A percentile compares a stretch with the other conserved stretches of the same genome.
Evolutionary conservation across 2,888 invertebrate genomes (phyloP).

Genomic region (Branchipolynoe longqiensis): DNA sequence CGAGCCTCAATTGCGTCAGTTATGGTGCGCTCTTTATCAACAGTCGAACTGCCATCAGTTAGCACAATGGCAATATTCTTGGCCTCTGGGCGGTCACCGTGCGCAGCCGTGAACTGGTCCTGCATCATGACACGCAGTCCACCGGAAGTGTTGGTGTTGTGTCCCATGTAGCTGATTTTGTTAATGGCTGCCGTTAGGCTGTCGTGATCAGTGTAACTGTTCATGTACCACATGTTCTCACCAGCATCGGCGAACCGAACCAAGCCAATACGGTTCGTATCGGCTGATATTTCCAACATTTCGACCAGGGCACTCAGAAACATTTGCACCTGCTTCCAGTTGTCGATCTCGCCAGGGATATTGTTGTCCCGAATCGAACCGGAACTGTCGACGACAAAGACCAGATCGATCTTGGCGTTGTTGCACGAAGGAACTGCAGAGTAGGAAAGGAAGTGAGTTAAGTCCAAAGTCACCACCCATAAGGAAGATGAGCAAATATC

Average conservation of each 20-base stretch:
- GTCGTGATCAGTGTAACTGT: neutral
- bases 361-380: constrained; percentile 51
- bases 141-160: constrained; percentile 59
- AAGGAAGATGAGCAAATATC: neutral
- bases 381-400: constrained; percentile 49
- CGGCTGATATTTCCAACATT: neutral
- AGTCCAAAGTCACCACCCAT: neutral
- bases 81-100: constrained; percentile 53
- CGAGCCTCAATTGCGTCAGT: constrained; percentile 31
- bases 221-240: constrained; percentile 56
- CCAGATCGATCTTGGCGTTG: constrained; percentile 19
- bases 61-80: constrained; percentile 53
- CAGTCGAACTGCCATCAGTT: constrained; percentile 58
- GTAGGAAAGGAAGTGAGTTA: neutral
- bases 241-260: constrained; percentile 52
- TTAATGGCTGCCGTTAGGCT: constrained; percentile 18
- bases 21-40: constrained; percentile 6
- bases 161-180: constrained; percentile 32
- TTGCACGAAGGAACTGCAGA: neutral
- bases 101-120: constrained; percentile 46
- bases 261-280: constrained; percentile 6
- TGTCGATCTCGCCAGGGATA: constrained; percentile 10
- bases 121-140: constrained; percentile 57
- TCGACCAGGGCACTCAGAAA: constrained; percentile 38
- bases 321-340: constrained; percentile 25